A percentile compares a stretch with the other conserved stretches of the same genome.
These are phyloP conservation scores for Mesodorylaimus sp. DNA, from an alignment of 2,888 invertebrate species.

Conservation along the genomic window DNA sequence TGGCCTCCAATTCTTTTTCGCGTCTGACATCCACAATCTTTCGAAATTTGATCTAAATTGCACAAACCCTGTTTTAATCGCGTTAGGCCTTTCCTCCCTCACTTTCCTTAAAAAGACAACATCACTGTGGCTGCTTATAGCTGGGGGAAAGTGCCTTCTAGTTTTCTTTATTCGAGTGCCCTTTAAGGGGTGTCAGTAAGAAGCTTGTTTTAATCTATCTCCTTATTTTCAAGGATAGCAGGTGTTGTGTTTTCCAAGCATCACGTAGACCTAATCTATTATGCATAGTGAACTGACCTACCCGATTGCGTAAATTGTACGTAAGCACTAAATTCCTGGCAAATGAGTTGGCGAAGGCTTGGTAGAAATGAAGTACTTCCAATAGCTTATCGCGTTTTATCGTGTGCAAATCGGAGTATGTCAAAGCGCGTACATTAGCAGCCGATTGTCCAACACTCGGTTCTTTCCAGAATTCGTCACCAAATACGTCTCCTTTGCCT, in stretches of 20 bases:
- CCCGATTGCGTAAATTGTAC: conserved; percentile 87
- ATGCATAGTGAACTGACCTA: too few relatives aligned
- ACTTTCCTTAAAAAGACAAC: too few relatives aligned
- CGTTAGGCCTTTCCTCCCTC: too few relatives aligned
- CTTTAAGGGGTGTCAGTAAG: too few relatives aligned
- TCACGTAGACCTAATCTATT: too few relatives aligned
- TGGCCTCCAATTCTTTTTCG: conserved; percentile 89
- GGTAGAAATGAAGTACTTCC: conserved; percentile 72
- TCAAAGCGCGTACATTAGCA: conserved; percentile 92
- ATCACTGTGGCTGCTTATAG: too few relatives aligned
- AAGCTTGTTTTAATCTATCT: too few relatives aligned
- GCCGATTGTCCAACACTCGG: conserved; percentile 90
- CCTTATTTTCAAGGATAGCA: too few relatives aligned
- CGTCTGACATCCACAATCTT: conserved; percentile 92
- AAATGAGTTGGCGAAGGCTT: conserved; percentile 97
- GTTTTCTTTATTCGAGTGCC: too few relatives aligned
- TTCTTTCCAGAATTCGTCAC: conserved; percentile 92
- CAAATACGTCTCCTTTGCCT: conserved; percentile 98
- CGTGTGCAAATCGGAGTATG: conserved; percentile 97
- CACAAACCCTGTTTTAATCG: too few relatives aligned
- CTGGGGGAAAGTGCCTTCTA: too few relatives aligned
- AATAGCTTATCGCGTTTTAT: conserved; percentile 48
- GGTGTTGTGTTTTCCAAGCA: too few relatives aligned
- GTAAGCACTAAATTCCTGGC: conserved; percentile 91
- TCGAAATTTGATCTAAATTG: conserved; percentile 44